phyloP scores from a whole-genome alignment of 1,140 invertebrate species.

The Drosophila tropicalis region DNA sequence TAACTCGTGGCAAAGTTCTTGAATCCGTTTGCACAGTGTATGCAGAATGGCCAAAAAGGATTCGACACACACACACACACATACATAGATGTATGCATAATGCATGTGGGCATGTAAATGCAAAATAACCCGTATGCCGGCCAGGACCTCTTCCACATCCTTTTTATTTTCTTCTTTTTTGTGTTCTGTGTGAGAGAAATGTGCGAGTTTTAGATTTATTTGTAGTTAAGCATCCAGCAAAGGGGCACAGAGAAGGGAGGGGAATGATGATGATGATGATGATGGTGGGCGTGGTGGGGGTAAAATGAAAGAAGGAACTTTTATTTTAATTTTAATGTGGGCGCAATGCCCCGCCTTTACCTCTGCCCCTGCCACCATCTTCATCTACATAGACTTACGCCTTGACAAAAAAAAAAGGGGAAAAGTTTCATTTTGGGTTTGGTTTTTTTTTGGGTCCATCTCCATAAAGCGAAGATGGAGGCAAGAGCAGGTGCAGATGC shows the following conservation, averaged over 20 bases:
- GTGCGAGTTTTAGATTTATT: slow-evolving; percentile 80
- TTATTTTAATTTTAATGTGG: slow-evolving; percentile 80
- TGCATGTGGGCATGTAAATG: slow-evolving; percentile 79
- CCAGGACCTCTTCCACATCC: background rate
- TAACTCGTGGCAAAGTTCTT: background rate
- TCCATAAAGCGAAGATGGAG: background rate
- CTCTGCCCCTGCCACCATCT: slow-evolving; percentile 8
- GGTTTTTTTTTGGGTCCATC: slow-evolving; percentile 3
- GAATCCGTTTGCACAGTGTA: background rate
- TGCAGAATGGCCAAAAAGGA: slow-evolving; percentile 22
- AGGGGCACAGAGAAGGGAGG: slow-evolving; percentile 22
- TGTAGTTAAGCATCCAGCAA: slow-evolving; percentile 55
- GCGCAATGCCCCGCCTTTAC: slow-evolving; percentile 29
- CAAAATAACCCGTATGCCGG: slow-evolving; percentile 74
- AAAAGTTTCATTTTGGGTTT: slow-evolving; percentile 17
- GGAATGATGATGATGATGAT: background rate
- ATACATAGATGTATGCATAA: slow-evolving; percentile 55
- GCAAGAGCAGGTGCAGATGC: slow-evolving; percentile 35
- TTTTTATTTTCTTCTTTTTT: slow-evolving; percentile 14
- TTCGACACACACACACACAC: slow-evolving; percentile 4
- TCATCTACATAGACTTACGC: slow-evolving; percentile 22
- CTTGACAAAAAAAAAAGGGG: slow-evolving; percentile 1
- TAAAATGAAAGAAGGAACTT: slow-evolving; percentile 48
- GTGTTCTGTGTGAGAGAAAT: slow-evolving; percentile 65
- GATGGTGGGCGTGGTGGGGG: too few relatives aligned